A percentile compares a stretch with the other conserved stretches of the same genome.
Conservation (phyloP, 2,888 invertebrate genomes). For the Suillia variegata region DNA sequence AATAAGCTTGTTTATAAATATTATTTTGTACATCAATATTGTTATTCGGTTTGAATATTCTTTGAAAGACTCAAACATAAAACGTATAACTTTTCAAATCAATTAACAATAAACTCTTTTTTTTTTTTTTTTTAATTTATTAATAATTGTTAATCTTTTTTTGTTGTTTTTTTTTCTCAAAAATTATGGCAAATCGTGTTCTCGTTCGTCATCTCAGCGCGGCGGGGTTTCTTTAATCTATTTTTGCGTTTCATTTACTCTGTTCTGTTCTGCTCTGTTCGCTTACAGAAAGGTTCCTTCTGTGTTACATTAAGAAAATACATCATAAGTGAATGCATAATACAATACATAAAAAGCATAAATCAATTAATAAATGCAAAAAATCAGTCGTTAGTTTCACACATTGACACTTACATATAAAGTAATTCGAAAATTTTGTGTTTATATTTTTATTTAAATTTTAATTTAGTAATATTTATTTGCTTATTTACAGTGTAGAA, state of each 20-base stretch:
- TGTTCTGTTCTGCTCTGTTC: too few species aligned
- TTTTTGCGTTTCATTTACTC: background rate
- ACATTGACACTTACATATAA: background rate
- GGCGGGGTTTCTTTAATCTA: background rate
- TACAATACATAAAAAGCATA: too few species aligned
- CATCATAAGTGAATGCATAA: background rate
- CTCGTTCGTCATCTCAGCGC: background rate
- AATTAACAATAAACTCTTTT: too few species aligned
- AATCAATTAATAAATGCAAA: too few species aligned
- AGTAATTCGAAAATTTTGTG: background rate
- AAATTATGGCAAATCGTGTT: background rate
- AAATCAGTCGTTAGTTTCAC: background rate
- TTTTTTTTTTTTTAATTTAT: too few species aligned
- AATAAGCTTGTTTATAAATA: background rate
- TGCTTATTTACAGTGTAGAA: background rate
- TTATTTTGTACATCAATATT: background rate
- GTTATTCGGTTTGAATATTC: too few species aligned
- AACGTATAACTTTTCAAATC: too few species aligned
- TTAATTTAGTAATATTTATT: background rate
- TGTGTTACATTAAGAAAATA: background rate
- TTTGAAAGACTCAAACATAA: too few species aligned
- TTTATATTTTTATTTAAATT: background rate
- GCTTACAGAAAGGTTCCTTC: background rate
- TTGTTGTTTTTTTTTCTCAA: background rate
- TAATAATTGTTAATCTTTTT: background rate